phyloP scores from a whole-genome alignment of 1,140 invertebrate genomes.

The Papilio machaon region DNA sequence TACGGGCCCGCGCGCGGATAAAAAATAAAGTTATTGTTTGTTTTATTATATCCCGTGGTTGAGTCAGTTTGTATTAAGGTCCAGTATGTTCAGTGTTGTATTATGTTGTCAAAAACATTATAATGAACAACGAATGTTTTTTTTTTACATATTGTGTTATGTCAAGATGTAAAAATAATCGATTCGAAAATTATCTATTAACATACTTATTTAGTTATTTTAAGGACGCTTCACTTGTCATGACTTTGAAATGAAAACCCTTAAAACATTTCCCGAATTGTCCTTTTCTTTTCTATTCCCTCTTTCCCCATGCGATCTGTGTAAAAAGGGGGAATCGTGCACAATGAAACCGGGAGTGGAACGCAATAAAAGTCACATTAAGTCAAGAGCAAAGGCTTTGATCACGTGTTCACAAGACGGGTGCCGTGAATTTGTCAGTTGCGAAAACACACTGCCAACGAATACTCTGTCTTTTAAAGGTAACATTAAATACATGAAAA shows the following conservation, averaged over 20 bases:
- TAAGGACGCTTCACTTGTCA: neutral
- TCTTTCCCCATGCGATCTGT: neutral
- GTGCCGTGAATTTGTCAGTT: slow-evolving; percentile 53
- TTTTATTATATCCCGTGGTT: slow-evolving; percentile 43
- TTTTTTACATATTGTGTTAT: neutral
- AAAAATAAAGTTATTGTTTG: slow-evolving; percentile 59
- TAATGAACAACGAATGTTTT: neutral
- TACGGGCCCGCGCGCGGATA: slow-evolving; percentile 47
- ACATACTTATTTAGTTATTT: neutral
- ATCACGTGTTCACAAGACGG: slow-evolving; percentile 39
- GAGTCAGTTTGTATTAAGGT: slow-evolving; percentile 2
- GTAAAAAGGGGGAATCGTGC: slow-evolving; percentile 44
- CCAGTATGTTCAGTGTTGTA: neutral
- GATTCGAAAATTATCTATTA: too few relatives aligned
- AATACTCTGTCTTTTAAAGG: neutral
- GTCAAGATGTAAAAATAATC: too few relatives aligned
- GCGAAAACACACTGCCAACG: neutral
- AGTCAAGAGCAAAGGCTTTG: slow-evolving; percentile 61
- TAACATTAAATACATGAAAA: neutral
- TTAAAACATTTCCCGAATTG: neutral
- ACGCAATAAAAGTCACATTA: slow-evolving; percentile 71
- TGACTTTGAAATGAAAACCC: neutral
- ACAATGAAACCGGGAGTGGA: slow-evolving; percentile 62
- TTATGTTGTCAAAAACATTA: neutral
- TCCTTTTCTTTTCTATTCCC: neutral